Evolutionary conservation across 2,888 invertebrate species (phyloP), one percentile per base, ranked within the genome.

Genomic region (Parnassius glacialis): DNA sequence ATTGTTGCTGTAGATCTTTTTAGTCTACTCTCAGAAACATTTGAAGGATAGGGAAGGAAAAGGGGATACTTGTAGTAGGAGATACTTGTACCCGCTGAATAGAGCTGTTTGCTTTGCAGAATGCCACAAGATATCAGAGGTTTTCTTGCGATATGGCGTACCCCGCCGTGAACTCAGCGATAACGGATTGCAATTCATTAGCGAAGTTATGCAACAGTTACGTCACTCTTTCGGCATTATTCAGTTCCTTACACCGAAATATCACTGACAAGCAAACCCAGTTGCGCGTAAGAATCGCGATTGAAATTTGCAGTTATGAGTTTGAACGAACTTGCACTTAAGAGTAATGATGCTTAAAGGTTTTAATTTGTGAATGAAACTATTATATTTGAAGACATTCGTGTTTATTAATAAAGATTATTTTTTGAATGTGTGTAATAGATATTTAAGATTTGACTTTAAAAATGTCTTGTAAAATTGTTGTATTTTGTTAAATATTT

Each of bases 231-330:
- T 73, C 9, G 69, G 68, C 0, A 52, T 71, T 0, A 55, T 67
- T 10, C 73, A 73, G 11, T 51, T 43, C 11, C 52, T 77, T 0
- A 70, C 69, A 2, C 76, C 79, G 0, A 56, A 76, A 0, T 71
- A 69, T n/a, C 68, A 70, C 12, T 68, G 67, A 0, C 63, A 67
- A 25, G 55, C 64, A 0, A 79, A 80, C 45, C 80, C 77, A 0
- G 74, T n/a, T n/a, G n/a, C n/a, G n/a, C n/a, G n/a, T n/a, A n/a
- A n/a, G n/a, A n/a, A n/a, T n/a, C n/a, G n/a, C n/a, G n/a, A n/a
- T n/a, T n/a, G n/a, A n/a, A n/a, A n/a, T n/a, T n/a, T n/a, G n/a
- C n/a, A n/a, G n/a, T n/a, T n/a, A n/a, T n/a, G n/a, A n/a, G n/a
- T n/a, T n/a, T n/a, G n/a, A n/a, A n/a, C n/a, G n/a, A n/a, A n/a